These are phyloP conservation scores for Dichetophora obliterata DNA, from an alignment of 2,888 invertebrate genomes.

Conservation along the genomic window DNA sequence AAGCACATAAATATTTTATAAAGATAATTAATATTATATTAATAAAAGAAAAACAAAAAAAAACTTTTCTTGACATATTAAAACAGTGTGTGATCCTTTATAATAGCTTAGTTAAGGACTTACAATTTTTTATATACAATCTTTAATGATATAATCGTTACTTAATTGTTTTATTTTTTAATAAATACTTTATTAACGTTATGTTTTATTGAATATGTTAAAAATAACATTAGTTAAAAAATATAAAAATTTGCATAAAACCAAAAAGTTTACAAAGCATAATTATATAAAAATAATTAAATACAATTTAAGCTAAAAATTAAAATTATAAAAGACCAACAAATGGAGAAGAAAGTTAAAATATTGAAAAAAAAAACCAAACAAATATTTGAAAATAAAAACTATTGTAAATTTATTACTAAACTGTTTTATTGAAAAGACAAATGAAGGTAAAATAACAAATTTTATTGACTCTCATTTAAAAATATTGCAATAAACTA, in stretches of 20 bases:
- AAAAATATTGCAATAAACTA: too few species aligned
- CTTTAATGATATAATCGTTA: not conserved
- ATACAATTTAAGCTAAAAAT: slow-evolving; percentile 37
- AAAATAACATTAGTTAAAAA: slow-evolving; percentile 42
- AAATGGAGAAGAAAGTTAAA: slow-evolving; percentile 12
- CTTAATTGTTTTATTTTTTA: slow-evolving; percentile 25
- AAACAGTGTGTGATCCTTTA: slow-evolving; percentile 5
- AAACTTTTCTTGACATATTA: not conserved
- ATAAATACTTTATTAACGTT: slow-evolving; percentile 15
- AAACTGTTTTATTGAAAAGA: too few species aligned
- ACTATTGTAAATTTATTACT: too few species aligned
- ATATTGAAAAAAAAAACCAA: not conserved
- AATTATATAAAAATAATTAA: slow-evolving; percentile 28
- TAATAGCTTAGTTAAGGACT: slow-evolving; percentile 1
- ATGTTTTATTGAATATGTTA: slow-evolving; percentile 38
- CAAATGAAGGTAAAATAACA: too few species aligned
- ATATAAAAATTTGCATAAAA: slow-evolving; percentile 38
- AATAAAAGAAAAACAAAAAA: not conserved
- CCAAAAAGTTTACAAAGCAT: slow-evolving; percentile 22
- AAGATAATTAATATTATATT: too few species aligned
- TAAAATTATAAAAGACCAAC: slow-evolving; percentile 39
- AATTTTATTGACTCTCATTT: too few species aligned
- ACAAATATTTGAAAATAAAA: too few species aligned
- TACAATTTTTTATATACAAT: slow-evolving; percentile 7
- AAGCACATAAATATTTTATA: not conserved